phyloP scores from a whole-genome alignment of 1,140 invertebrate genomes.

The Eciton burchellii region DNA sequence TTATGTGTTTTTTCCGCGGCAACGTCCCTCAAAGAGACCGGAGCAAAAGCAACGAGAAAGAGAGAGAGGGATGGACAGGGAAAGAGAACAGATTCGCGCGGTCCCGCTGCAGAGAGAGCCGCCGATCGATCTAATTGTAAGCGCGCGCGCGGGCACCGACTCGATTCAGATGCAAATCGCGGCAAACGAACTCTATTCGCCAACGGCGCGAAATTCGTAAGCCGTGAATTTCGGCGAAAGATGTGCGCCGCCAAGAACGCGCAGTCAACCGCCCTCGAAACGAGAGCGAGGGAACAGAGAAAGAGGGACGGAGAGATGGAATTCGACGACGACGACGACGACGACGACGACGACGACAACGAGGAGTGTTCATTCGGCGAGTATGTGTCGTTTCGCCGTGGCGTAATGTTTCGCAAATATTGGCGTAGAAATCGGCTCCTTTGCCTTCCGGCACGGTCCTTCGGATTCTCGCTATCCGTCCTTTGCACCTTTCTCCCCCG shows the following conservation, averaged over 20 bases:
- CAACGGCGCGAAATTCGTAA: conserved; percentile 11
- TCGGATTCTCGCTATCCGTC: conserved; percentile 20
- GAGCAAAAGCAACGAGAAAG: too few relatives aligned
- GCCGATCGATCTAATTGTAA: conserved; percentile 54
- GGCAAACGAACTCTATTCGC: conserved; percentile 59
- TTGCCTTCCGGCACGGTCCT: conserved; percentile 37
- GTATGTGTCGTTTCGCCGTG: conserved; percentile 58
- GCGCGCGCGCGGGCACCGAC: conserved; percentile 24
- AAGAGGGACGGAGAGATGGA: neutral
- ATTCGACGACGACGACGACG: neutral
- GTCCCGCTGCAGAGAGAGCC: neutral
- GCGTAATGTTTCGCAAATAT: conserved; percentile 77
- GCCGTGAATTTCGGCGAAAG: conserved; percentile 17
- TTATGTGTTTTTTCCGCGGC: conserved; percentile 14
- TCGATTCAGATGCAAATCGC: conserved; percentile 63
- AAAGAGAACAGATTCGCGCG: neutral
- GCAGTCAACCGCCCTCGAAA: too few relatives aligned
- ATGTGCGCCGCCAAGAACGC: conserved; percentile 6
- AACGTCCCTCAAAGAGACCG: neutral
- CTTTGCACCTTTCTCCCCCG: neutral
- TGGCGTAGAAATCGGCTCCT: conserved; percentile 76
- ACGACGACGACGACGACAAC: conserved; percentile 12
- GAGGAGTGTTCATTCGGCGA: conserved; percentile 43
- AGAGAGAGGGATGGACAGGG: too few relatives aligned
- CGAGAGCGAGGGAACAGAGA: too few relatives aligned